Evolutionary conservation across 2,113 vertebrate genomes (phyloP).

Genomic region (human (Homo sapiens)): DNA sequence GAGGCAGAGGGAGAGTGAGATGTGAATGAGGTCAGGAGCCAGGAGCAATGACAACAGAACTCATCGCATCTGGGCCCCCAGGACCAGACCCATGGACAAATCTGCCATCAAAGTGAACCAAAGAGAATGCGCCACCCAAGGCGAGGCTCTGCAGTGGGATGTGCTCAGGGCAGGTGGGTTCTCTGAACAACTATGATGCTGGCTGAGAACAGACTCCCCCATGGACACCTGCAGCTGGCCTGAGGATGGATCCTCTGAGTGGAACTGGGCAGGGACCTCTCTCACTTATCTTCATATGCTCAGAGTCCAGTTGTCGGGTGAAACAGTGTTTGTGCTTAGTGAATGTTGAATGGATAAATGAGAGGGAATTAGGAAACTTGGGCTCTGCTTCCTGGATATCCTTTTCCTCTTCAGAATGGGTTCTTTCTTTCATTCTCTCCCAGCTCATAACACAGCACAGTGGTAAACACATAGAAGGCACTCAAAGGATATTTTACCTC

Average conservation of each 20-base stretch:
- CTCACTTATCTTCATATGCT: background rate
- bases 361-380: background rate
- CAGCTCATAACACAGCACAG: background rate
- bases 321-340: background rate
- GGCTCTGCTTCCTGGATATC: background rate
- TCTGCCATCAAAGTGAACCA: background rate
- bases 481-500: background rate
- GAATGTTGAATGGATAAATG: background rate
- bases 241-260: background rate
- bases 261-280: background rate
- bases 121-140: background rate
- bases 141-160: rapidly evolving
- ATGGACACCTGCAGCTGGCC: background rate
- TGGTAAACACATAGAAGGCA: background rate
- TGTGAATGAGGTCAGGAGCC: background rate
- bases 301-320: background rate
- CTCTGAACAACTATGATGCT: background rate
- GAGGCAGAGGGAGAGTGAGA: background rate
- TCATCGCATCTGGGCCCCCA: background rate
- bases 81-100: background rate
- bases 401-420: background rate
- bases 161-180: background rate
- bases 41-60: background rate
- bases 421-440: background rate
- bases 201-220: background rate